Base-by-base conservation (phyloP, 2,888 invertebrate genomes). In the Pterostichus madidus region DNA sequence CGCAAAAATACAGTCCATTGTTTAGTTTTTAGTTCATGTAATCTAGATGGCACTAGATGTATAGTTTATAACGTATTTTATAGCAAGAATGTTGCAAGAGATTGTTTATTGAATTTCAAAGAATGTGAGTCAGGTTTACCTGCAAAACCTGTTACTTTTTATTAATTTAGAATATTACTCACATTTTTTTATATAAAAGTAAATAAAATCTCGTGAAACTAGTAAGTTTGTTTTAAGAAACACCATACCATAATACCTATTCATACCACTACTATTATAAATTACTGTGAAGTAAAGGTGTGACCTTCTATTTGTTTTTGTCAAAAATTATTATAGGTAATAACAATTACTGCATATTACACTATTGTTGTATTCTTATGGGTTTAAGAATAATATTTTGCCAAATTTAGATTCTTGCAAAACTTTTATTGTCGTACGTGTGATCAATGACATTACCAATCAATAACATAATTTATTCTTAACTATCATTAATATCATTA, bases 11-110 rank as follows among this genome's bases (percentile, higher is more conserved):
- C 78, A 78, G 10, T 61, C 61, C 24, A 78, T 78, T 78, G 78
- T 78, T 78, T 35, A 39, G 49, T 24, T 78, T 61, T 78, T 78
- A 78, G 78, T 78, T 78, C 78, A 78, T 31, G 15, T 17, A 59
- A 11, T 39, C 46, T 61, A 78, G 78, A 61, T 78, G 78, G 39
- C 61, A 10, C 13, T 73, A 73, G 44, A 4, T 46, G 17, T 17
- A 7, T 13, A 46, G 5, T 46, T 59, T 49, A 13, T 49, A 49
- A 49, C 49, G 0, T n/a, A n/a, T 13, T 49, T 49, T 39, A 39
- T 39, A 35, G 35, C 35, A 5, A 17, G 56, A 56, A 17, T 17
- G 56, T 31, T 56, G 59, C 24, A 59, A 59, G 24, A 8, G 5
- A 59, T 11, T 10, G 24, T 24, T 8, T 59, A 1, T 8, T 17